A percentile compares a stretch with the other conserved stretches of the same genome.
These are phyloP conservation scores for Thalassoma bifasciatum DNA, from an alignment of 2,113 vertebrate genomes.

Conservation along the genomic window DNA sequence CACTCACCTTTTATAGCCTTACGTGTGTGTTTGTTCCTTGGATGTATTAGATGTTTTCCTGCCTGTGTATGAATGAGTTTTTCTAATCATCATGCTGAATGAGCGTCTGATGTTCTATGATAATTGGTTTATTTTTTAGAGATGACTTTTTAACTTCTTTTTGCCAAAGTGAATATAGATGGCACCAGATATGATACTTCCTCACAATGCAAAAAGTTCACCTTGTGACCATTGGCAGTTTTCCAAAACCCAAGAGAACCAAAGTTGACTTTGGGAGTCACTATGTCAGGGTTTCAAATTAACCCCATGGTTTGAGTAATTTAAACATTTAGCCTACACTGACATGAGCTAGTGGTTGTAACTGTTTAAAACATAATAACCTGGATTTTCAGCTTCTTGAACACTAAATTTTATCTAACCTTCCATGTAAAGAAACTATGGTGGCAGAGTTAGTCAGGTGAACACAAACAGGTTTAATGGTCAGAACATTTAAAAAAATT, in stretches of 20 bases:
- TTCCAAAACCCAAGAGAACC: conserved; percentile 32
- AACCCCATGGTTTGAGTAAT: conserved; percentile 6
- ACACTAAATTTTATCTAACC: no score
- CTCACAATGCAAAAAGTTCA: no score
- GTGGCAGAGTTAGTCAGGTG: no score
- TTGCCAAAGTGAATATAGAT: neutral
- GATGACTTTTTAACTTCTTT: conserved; percentile 15
- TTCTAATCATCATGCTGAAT: conserved; percentile 19
- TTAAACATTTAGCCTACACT: neutral
- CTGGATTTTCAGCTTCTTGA: no score
- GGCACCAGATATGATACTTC: conserved; percentile 6
- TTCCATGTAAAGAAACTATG: no score
- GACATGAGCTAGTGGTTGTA: no score
- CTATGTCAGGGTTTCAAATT: no score
- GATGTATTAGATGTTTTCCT: conserved; percentile 49
- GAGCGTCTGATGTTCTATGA: conserved; percentile 6
- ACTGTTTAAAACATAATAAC: no score
- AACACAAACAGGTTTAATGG: no score
- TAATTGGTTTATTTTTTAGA: conserved; percentile 16
- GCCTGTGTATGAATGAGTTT: neutral
- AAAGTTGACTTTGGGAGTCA: conserved; percentile 9
- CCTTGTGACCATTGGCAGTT: conserved; percentile 29
- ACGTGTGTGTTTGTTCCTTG: conserved; percentile 38
- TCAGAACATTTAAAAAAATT: no score
- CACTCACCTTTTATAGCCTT: conserved; percentile 65